Percentiles rank a stretch among this genome's conserved stretches.
Evolutionary conservation across 2,888 invertebrate species (phyloP).

Genomic region (Lithophane semibrunnea): DNA sequence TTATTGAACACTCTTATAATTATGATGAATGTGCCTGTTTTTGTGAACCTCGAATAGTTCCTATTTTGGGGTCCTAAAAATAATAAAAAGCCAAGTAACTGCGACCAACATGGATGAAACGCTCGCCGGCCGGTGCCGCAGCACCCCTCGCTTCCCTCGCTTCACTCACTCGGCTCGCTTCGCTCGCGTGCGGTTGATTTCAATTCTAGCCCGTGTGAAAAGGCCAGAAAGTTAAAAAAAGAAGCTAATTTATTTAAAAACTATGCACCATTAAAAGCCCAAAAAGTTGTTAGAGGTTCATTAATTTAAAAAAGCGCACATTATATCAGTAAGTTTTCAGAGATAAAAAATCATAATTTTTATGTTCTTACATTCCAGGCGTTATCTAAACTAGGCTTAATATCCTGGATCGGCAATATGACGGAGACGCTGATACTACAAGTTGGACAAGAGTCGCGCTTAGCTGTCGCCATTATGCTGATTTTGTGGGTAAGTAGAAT

Average conservation of each 20-base stretch:
- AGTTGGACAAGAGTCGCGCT: conserved; percentile 92
- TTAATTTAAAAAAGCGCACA: not conserved
- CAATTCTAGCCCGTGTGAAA: not conserved
- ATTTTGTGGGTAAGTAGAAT: conserved; percentile 93
- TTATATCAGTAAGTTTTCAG: not conserved
- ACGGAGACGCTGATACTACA: conserved; percentile 93
- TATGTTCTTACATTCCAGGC: conserved; percentile 88
- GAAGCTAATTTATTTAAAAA: not conserved
- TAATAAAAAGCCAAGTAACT: not conserved
- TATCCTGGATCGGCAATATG: conserved; percentile 95
- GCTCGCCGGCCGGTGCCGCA: not conserved
- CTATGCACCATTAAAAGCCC: not conserved
- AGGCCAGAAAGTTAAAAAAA: not conserved
- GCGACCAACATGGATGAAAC: not conserved
- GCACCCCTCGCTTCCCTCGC: not conserved
- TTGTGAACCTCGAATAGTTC: not conserved
- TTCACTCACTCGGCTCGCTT: not conserved
- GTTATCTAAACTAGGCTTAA: conserved; percentile 94
- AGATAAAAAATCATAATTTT: not conserved
- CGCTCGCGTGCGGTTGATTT: not conserved
- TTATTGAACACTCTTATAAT: not conserved
- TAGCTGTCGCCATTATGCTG: conserved; percentile 94
- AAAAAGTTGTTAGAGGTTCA: not conserved
- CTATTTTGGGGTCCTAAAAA: not conserved
- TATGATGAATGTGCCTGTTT: not conserved